Conservation (phyloP, 2,888 invertebrate genomes). For the Ellobium chinense region DNA sequence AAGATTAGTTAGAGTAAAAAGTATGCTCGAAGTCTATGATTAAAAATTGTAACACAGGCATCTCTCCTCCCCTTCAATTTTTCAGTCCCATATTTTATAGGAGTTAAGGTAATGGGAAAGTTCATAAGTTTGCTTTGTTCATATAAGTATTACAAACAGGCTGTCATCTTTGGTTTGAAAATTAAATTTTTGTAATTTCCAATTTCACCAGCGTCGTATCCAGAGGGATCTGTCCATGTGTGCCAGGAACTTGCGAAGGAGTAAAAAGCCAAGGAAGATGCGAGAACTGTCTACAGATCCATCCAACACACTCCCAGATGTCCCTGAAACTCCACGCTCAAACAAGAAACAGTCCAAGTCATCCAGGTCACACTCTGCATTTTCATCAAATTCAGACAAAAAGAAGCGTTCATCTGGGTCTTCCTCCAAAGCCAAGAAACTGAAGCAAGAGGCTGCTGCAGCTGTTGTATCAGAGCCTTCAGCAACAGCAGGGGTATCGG, state of each 20-base stretch:
- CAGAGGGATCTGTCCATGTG: constrained; percentile 53
- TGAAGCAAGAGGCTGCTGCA: constrained; percentile 11
- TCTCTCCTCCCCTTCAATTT: too few relatives aligned
- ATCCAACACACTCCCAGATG: constrained; percentile 28
- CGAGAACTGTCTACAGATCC: constrained; percentile 22
- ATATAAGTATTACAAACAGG: too few relatives aligned
- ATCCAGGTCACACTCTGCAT: constrained; percentile 1
- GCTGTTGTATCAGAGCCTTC: constrained; percentile 24
- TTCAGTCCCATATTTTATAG: too few relatives aligned
- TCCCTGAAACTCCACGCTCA: neutral
- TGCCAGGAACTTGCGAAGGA: constrained; percentile 50
- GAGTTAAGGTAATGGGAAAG: too few relatives aligned
- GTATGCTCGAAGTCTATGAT: too few relatives aligned
- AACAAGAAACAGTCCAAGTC: constrained; percentile 21
- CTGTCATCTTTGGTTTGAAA: neutral
- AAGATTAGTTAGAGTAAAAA: too few relatives aligned
- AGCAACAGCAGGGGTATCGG: constrained; percentile 13
- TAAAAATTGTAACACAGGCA: too few relatives aligned
- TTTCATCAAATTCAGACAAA: constrained; percentile 24
- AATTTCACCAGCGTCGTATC: constrained; percentile 44
- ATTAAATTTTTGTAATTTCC: neutral
- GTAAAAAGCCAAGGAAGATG: constrained; percentile 50
- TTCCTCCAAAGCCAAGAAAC: constrained; percentile 20
- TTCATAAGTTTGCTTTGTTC: too few relatives aligned
- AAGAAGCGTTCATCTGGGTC: constrained; percentile 9